These are phyloP conservation scores for Chanos chanos DNA, from an alignment of 2,797 vertebrate genomes.

Conservation along the genomic window DNA sequence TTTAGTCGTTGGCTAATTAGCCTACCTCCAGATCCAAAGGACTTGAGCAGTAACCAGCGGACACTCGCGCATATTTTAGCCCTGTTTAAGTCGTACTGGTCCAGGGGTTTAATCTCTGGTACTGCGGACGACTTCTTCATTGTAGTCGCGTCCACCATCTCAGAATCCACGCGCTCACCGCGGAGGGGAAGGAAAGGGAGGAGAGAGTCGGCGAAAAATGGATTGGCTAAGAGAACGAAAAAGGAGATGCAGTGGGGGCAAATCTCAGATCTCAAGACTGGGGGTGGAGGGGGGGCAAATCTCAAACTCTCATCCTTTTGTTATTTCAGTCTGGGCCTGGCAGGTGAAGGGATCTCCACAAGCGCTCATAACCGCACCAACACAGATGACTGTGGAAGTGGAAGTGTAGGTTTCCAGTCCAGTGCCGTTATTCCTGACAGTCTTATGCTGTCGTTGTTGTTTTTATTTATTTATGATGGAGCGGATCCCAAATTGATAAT, in stretches of 20 bases:
- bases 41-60: conserved; percentile 81
- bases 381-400: no score
- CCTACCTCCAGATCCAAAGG: conserved; percentile 80
- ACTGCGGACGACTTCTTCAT: conserved; percentile 77
- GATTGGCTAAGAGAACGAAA: neutral
- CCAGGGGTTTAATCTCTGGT: conserved; percentile 85
- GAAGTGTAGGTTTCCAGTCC: neutral
- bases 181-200: neutral
- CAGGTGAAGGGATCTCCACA: neutral
- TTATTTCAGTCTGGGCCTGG: neutral
- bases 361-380: no score
- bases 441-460: no score
- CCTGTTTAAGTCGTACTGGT: conserved; percentile 80
- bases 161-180: conserved; percentile 21
- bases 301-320: neutral
- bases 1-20: no score
- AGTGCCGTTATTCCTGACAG: no score
- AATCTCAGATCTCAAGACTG: neutral
- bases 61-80: conserved; percentile 82
- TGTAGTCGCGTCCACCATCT: conserved; percentile 74
- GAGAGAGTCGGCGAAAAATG: neutral
- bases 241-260: neutral
- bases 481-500: no score
- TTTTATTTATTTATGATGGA: no score
- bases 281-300: no score